Evolutionary conservation across 2,888 invertebrate species (phyloP).

Genomic region (Phorcus lineatus): DNA sequence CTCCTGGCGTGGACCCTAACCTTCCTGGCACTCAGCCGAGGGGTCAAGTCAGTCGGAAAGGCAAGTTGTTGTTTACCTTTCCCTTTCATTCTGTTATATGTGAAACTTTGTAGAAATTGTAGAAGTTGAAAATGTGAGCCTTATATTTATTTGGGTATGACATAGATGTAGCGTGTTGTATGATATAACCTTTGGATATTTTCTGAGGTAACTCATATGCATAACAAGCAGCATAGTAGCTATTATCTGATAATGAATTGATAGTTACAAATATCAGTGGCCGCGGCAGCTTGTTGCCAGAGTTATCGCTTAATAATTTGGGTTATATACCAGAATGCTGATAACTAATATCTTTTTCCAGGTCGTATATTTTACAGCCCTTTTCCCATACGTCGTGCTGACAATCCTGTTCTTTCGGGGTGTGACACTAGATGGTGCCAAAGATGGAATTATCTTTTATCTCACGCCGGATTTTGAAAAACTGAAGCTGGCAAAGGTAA

Average conservation of each 20-base stretch:
- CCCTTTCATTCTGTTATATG: too few relatives aligned
- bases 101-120: not conserved
- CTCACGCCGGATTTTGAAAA: conserved; percentile 71
- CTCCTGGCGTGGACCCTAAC: conserved; percentile 70
- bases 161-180: too few relatives aligned
- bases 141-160: too few relatives aligned
- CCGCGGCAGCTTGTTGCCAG: too few relatives aligned
- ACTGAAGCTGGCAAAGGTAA: conserved; percentile 66
- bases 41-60: conserved; percentile 74
- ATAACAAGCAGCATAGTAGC: too few relatives aligned
- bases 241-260: too few relatives aligned
- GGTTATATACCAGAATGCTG: too few relatives aligned
- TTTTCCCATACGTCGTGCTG: conserved; percentile 72
- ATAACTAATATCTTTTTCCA: conserved; percentile 42
- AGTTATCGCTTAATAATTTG: too few relatives aligned
- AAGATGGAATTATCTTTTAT: conserved; percentile 71
- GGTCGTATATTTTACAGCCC: conserved; percentile 74
- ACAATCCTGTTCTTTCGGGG: conserved; percentile 73
- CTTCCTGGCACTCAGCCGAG: conserved; percentile 71
- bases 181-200: too few relatives aligned
- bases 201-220: too few relatives aligned
- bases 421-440: conserved; percentile 69
- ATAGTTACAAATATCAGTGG: too few relatives aligned
- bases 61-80: conserved; percentile 42
- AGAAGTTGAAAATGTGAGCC: too few relatives aligned